Conservation (phyloP, 2,888 invertebrate species). For the Plebejus melissa region DNA sequence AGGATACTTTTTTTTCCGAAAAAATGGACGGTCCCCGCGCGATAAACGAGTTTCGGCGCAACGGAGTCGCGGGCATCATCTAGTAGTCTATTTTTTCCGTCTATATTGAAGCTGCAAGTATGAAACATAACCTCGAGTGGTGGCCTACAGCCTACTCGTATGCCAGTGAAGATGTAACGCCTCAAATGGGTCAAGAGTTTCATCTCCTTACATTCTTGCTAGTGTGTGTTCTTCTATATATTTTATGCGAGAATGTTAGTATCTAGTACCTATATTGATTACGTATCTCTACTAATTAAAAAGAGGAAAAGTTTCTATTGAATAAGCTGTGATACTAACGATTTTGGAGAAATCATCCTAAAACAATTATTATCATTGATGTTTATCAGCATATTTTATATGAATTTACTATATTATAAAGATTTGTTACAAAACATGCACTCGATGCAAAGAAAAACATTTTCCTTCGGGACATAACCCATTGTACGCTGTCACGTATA, state of each 20-base stretch:
- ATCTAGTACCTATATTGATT: neutral
- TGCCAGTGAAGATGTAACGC: constrained; percentile 5
- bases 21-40: too few species aligned
- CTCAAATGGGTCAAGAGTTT: constrained; percentile 6
- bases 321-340: too few species aligned
- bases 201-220: neutral
- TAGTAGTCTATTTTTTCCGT: neutral
- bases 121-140: neutral
- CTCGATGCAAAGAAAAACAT: constrained; percentile 1
- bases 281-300: too few species aligned
- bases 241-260: neutral
- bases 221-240: neutral
- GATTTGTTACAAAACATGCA: neutral
- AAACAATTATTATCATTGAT: too few species aligned
- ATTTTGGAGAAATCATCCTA: neutral
- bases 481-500: constrained; percentile 32
- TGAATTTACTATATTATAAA: neutral
- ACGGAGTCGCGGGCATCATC: too few species aligned
- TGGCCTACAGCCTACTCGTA: constrained; percentile 3
- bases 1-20: too few species aligned
- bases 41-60: too few species aligned
- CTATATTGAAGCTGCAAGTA: neutral
- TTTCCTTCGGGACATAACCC: constrained; percentile 28
- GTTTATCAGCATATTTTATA: too few species aligned
- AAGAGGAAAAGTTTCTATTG: too few species aligned